Percentiles rank a stretch among this genome's conserved stretches.
Evolutionary conservation across 2,888 invertebrate species (phyloP).

Genomic region (Embidobia sp.): DNA sequence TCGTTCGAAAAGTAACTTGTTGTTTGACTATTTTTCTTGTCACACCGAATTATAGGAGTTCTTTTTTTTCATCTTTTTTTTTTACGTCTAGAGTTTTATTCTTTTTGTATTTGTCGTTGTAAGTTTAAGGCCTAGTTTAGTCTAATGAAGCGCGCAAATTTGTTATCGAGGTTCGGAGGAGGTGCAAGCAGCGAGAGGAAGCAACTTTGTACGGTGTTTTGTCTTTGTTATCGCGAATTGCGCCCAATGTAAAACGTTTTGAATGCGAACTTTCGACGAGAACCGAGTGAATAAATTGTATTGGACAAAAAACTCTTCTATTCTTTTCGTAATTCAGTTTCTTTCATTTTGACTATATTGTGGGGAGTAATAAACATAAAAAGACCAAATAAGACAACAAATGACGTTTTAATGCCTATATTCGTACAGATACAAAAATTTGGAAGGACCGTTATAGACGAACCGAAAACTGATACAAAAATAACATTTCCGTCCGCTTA

Average conservation of each 20-base stretch:
- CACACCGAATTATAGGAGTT: neutral
- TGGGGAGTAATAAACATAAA: no score
- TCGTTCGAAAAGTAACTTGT: neutral
- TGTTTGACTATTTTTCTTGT: conserved; percentile 1
- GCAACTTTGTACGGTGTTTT: conserved; percentile 3
- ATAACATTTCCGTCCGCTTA: conserved; percentile 46
- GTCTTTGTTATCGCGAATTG: conserved; percentile 18
- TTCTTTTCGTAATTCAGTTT: no score
- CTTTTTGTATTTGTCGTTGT: conserved; percentile 39
- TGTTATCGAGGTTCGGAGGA: conserved; percentile 9
- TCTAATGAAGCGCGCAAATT: neutral
- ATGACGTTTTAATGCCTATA: conserved; percentile 43
- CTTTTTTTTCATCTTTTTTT: neutral
- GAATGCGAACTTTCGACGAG: conserved; percentile 13
- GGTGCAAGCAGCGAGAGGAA: neutral
- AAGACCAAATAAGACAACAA: no score
- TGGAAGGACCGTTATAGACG: conserved; percentile 38
- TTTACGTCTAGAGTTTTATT: conserved; percentile 6
- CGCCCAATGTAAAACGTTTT: conserved; percentile 5
- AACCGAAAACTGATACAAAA: conserved; percentile 47
- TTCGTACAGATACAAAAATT: conserved; percentile 52
- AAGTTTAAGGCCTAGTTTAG: conserved; percentile 23
- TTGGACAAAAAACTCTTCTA: no score
- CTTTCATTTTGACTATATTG: no score
- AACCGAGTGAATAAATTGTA: conserved; percentile 33